phyloP scores from a whole-genome alignment of 2,888 invertebrate species.

The Aricia artaxerxes region DNA sequence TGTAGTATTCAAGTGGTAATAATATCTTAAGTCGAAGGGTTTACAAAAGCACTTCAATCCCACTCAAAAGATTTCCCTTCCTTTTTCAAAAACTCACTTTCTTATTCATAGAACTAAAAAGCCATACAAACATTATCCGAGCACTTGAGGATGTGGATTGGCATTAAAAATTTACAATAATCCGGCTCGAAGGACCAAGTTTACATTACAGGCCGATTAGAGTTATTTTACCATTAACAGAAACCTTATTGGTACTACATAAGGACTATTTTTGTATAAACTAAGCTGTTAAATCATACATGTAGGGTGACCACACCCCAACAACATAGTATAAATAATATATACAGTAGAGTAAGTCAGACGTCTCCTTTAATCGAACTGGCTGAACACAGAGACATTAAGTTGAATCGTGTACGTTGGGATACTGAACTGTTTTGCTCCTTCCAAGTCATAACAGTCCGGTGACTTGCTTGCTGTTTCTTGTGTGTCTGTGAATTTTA shows the following conservation, averaged over 20 bases:
- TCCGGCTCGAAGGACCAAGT: conserved; percentile 21
- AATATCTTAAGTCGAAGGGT: neutral
- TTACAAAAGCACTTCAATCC: neutral
- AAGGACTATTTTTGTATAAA: neutral
- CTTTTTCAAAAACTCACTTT: neutral
- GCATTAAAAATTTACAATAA: conserved; percentile 29
- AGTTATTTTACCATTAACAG: neutral
- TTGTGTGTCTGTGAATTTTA: no score
- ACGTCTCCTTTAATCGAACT: no score
- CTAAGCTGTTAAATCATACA: neutral
- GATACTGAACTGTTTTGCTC: no score
- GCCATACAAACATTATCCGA: conserved; percentile 13
- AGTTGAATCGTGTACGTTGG: no score
- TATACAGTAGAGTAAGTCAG: neutral
- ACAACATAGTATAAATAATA: neutral
- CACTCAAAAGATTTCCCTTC: neutral
- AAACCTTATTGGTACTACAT: neutral
- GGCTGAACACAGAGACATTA: neutral
- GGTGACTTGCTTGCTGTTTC: no score
- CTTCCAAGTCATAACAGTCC: no score
- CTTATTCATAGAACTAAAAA: conserved; percentile 28
- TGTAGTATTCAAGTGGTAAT: no score
- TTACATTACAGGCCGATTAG: neutral
- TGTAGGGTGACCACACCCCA: conserved; percentile 18
- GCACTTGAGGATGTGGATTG: conserved; percentile 27